Base-by-base conservation (phyloP, 2,797 vertebrate species). In the Cheirogaleus major region DNA sequence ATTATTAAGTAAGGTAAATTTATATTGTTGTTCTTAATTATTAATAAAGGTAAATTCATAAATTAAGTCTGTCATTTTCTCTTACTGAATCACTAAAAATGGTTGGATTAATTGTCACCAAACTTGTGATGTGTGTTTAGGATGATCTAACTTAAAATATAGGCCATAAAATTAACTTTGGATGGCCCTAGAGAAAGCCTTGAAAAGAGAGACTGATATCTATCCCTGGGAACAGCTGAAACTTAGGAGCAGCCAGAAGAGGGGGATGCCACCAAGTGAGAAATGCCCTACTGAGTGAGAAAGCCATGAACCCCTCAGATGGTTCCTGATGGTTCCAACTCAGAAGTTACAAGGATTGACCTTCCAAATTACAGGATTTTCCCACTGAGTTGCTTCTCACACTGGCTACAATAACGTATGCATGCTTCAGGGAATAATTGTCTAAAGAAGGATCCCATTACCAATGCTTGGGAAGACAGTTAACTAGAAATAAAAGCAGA, bases 11-110 rank as follows among this genome's bases (percentile, higher is more conserved):
- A 89, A 92, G 22, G 20, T 45, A 86, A 92, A 50, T 92, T 84
- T 57, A 72, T 63, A 59, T 35, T 70, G 10, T 38, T 79, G 45
- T 70, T 63, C 23, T 59, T 70, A 82, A 61, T 85, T 67, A 78
- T 43, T 75, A 80, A 80, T 27, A n/a, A 95, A 72, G 78, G 32
- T 95, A 93, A 45, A 85, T 69, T 59, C 91, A 79, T 63, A 93
- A 79, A 70, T 72, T 76, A 72, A 38, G 17, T 80, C 41, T 72
- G 18, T 45, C 70, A 76, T 84, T 93, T 89, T 87, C 57, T 83
- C 13, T 87, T 75, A 89, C 7, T 38, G 38, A 93, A 73, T 59
- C 59, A 91, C 75, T 92, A 83, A 72, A 93, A 90, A n/a, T 70
- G 30, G 18, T 69, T 83, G 45, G 8, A 50, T 41, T 94, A 82